phyloP scores from a whole-genome alignment of 2,888 invertebrate species.

The Dryococelus australis region DNA sequence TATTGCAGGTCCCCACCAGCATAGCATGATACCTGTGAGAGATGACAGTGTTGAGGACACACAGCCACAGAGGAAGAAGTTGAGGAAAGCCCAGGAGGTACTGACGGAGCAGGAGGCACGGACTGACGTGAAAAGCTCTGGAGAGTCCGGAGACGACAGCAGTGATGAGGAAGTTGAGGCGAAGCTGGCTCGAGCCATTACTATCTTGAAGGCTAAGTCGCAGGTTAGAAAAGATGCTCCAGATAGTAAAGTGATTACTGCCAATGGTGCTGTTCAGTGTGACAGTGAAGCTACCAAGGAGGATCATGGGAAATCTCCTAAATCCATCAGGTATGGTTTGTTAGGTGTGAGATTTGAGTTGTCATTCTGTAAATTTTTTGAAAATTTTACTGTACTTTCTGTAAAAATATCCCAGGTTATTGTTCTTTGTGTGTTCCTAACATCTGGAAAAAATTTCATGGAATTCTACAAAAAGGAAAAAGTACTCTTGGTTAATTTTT shows the following conservation, averaged over 20 bases:
- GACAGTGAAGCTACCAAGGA: not conserved
- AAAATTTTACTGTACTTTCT: no score
- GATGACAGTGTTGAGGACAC: not conserved
- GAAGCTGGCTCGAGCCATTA: not conserved
- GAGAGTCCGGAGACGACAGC: not conserved
- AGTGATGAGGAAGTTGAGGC: not conserved
- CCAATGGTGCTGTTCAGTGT: not conserved
- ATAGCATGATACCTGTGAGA: not conserved
- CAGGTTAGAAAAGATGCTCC: not conserved
- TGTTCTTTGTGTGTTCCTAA: no score
- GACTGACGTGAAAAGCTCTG: not conserved
- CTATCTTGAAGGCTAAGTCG: not conserved
- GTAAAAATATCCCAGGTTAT: no score
- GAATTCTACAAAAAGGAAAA: no score
- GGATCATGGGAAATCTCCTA: not conserved
- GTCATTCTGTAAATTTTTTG: no score
- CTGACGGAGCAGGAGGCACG: not conserved
- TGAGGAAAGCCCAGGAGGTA: slow-evolving; percentile 51
- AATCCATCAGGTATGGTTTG: not conserved
- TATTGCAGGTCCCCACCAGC: not conserved
- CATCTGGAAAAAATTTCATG: no score
- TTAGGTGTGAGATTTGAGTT: not conserved
- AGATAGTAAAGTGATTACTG: no score
- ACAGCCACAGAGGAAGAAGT: slow-evolving; percentile 54
- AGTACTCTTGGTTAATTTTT: no score